Evolutionary conservation across 2,888 invertebrate species (phyloP), one percentile per base, ranked within the genome.

Genomic region (Gibbula magus): DNA sequence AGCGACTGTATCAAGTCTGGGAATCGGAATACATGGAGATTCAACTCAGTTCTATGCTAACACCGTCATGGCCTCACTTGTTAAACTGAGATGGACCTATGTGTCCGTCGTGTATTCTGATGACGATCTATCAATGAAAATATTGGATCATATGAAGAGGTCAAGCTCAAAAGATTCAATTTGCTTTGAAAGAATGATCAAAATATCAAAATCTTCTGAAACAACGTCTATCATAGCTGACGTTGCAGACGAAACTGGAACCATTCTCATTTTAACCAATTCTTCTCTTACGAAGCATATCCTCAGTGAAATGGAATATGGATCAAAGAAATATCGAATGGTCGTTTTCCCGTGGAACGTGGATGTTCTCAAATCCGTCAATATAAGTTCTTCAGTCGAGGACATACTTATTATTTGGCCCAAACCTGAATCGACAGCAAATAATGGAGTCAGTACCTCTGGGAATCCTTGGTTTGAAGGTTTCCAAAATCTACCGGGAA

Each of bases 341-440:
- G 32, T 84, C 4, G 67, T 82, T 13, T 81, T 83, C 52, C 79
- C 85, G 0, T 86, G 85, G 86, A 84, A 86, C 53, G 66, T 75
- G 0, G 66, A 67, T 20, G 67, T 66, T 16, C 39, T 76, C n/a
- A 20, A 51, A 10, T 35, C 13, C 13, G 74, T 32, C 18, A 67
- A 70, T 13, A 66, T 61, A n/a, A 39, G 51, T 10, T 53, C 67
- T n/a, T 32, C 73, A 22, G 45, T 77, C 13, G 74, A 77, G 32
- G 73, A 75, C 0, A 70, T 67, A 25, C 18, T 82, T 20, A 29
- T 79, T 2, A 70, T 80, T 16, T 45, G 75, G 45, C 78, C 79
- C 2, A 53, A 29, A 22, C 29, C 53, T 18, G 20, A 52, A 20
- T 39, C 25, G n/a, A 45, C 29, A 18, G 39, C 67, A 66, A 66